Percentiles rank a stretch among this genome's conserved stretches.
Evolutionary conservation across 2,113 vertebrate genomes (phyloP).

Genomic region (Colius striatus): DNA sequence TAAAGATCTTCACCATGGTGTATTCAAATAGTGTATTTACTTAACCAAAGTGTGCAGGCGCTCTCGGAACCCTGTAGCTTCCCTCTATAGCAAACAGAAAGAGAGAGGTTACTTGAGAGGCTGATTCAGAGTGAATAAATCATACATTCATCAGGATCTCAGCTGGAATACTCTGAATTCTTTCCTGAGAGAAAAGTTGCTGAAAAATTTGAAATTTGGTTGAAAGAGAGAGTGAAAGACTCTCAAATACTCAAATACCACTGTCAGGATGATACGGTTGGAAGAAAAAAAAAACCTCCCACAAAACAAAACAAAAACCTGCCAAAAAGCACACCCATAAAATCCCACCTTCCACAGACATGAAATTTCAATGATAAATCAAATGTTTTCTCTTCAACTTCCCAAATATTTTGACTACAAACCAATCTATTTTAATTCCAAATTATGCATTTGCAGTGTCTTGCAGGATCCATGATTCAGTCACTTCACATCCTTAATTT

Average conservation of each 20-base stretch:
- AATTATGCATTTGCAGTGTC: neutral
- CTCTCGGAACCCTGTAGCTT: neutral
- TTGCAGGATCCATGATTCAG: neutral
- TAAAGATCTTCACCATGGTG: neutral
- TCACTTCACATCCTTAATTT: neutral
- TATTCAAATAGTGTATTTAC: neutral
- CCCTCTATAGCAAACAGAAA: neutral
- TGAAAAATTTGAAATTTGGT: neutral
- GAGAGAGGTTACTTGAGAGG: neutral
- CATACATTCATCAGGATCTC: neutral
- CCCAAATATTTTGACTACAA: neutral
- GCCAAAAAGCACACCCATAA: neutral
- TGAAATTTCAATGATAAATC: neutral
- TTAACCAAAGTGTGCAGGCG: neutral
- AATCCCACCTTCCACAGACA: rapidly evolving
- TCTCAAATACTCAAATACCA: neutral
- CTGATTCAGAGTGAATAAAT: neutral
- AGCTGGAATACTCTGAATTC: neutral
- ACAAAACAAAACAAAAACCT: neutral
- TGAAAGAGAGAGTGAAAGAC: neutral
- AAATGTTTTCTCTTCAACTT: rapidly evolving
- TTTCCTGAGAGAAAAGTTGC: neutral
- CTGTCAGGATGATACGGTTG: neutral
- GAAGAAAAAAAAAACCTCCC: neutral
- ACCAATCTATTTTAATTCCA: neutral